Percentiles rank a stretch among this genome's conserved stretches.
phyloP scores from a whole-genome alignment of 2,113 vertebrate species.

The Sinocyclocheilus grahami region DNA sequence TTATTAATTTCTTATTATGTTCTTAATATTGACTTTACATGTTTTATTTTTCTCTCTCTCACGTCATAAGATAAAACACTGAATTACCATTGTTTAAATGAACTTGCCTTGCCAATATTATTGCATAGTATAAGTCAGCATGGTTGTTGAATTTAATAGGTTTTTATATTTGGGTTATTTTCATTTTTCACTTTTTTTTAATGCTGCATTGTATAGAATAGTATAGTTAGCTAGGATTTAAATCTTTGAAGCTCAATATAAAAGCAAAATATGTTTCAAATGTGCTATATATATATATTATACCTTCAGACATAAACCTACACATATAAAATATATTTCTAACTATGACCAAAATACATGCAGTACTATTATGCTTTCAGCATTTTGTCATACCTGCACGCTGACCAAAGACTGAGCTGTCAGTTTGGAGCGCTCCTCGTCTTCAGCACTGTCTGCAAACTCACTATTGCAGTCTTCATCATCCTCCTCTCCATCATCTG shows the following conservation, averaged over 20 bases:
- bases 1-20: no score
- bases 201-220: background rate
- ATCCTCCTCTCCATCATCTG: constrained; percentile 65
- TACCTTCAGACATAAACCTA: background rate
- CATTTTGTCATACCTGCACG: constrained; percentile 66
- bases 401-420: constrained; percentile 52
- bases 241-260: background rate
- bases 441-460: constrained; percentile 74
- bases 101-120: background rate
- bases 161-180: background rate
- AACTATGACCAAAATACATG: background rate
- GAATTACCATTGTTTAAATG: background rate
- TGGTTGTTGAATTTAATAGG: background rate
- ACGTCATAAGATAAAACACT: background rate
- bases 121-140: background rate
- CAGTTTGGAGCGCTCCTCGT: constrained; percentile 68
- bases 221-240: background rate
- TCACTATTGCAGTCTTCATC: constrained; percentile 69
- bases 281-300: background rate
- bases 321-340: background rate
- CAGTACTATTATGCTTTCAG: background rate
- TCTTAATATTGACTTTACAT: background rate
- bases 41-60: background rate
- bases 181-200: background rate
- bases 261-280: background rate